Base-by-base conservation (phyloP, 2,113 vertebrate species). In the Percina caprodes region DNA sequence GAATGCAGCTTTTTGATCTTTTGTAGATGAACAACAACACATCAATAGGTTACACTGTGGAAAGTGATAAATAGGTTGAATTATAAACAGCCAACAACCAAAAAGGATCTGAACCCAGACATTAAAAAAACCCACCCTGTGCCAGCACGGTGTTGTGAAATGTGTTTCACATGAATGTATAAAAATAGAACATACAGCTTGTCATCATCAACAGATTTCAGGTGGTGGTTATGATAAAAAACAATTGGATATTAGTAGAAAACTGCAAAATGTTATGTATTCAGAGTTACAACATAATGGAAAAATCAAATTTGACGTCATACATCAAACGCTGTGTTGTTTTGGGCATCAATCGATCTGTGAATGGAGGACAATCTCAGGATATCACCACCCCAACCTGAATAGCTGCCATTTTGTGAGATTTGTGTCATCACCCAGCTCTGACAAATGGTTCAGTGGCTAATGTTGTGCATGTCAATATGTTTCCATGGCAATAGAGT, bases 401-500 rank as follows among this genome's bases (percentile, higher is more conserved):
- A 77, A 70, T 8, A 60, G 62, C 42, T 84, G 67, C 63, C 72
- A 77, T 74, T 74, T 77, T 74, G 61, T 26, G 54, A 72, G 78
- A 68, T 81, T 59, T 63, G 70, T 83, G 62, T 72, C 65, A 54
- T 80, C 83, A 52, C 35, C 39, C 63, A 6, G 55, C 77, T 75
- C 69, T 67, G 58, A 74, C 58, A 77, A 81, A 68, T 58, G 49
- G 33, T 79, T 80, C 51, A 9, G 51, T 39, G 74, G 51, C 49
- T 62, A 80, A 88, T 90, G 59, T 69, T 19, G 49, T 82, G 52
- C 80, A 88, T 82, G 61, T 84, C 77, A 88, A 77, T 77, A 87
- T 82, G 86, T 88, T 88, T 84, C 79, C 79, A 84, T 86, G 84
- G 82, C 60, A 51, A 83, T 86, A 24, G 62, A 60, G 67, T 51